A percentile compares a stretch with the other conserved stretches of the same genome.
phyloP scores from a whole-genome alignment of 1,140 invertebrate species.

The Trissolcus basalis region DNA sequence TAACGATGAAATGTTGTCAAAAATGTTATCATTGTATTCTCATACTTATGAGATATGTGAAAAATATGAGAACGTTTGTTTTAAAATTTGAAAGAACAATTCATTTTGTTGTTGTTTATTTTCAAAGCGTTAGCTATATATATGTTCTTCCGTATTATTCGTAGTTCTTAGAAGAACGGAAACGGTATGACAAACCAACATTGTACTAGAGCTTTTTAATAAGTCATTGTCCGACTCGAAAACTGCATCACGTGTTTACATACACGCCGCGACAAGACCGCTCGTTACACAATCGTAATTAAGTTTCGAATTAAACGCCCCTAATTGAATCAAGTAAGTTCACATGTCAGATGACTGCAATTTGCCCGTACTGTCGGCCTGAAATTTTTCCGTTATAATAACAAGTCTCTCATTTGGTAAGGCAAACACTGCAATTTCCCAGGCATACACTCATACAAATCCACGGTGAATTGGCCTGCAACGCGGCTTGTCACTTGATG shows the following conservation, averaged over 20 bases:
- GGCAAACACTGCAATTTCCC: conserved; percentile 45
- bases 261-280: conserved; percentile 8
- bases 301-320: conserved; percentile 28
- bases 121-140: too few species aligned
- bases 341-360: conserved; percentile 40
- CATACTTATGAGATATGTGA: too few species aligned
- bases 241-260: conserved; percentile 36
- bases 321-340: conserved; percentile 37
- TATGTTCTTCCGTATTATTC: not conserved
- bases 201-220: conserved; percentile 33
- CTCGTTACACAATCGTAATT: conserved; percentile 40
- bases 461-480: conserved; percentile 34
- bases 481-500: conserved; percentile 49
- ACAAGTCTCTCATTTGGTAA: conserved; percentile 35
- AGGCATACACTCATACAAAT: conserved; percentile 26
- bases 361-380: conserved; percentile 18
- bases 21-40: too few species aligned
- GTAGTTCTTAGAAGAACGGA: conserved; percentile 26
- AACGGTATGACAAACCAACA: conserved; percentile 23
- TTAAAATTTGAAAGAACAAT: too few species aligned
- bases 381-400: conserved; percentile 47
- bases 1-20: too few species aligned
- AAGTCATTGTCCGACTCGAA: conserved; percentile 48
- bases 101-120: too few species aligned
- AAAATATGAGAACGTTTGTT: too few species aligned